phyloP scores from a whole-genome alignment of 2,797 vertebrate species.

The Liasis olivaceus region DNA sequence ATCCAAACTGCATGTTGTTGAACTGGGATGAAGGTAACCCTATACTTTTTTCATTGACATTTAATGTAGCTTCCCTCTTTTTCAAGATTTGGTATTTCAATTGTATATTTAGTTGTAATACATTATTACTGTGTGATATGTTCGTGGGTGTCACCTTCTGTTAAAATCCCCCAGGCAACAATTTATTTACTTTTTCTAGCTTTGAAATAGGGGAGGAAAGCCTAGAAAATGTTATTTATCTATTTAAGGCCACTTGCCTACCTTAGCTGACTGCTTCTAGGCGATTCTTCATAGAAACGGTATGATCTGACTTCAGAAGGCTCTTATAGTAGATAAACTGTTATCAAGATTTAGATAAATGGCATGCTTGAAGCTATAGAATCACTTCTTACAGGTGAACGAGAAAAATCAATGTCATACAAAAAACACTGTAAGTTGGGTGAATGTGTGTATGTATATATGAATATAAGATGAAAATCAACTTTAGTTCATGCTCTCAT shows the following conservation, averaged over 20 bases:
- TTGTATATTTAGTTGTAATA: not conserved
- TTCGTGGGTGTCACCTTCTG: not conserved
- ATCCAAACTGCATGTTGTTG: not conserved
- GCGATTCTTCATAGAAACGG: not conserved
- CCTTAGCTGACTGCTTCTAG: not conserved
- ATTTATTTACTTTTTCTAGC: not conserved
- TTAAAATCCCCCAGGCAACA: not conserved
- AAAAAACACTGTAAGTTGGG: not conserved
- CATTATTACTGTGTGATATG: not conserved
- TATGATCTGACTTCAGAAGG: slow-evolving; percentile 10
- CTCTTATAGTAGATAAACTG: not conserved
- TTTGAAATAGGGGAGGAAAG: not conserved
- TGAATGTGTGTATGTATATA: not conserved
- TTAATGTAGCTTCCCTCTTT: not conserved
- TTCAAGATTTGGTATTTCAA: not conserved
- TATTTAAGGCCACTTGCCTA: not conserved
- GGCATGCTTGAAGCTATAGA: not conserved
- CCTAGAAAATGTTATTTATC: not conserved
- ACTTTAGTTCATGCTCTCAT: not conserved
- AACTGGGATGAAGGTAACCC: too few species aligned
- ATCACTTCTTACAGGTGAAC: not conserved
- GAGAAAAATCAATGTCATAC: not conserved
- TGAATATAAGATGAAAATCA: not conserved
- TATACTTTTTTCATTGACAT: not conserved
- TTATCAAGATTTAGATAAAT: slow-evolving; percentile 8